phyloP scores from a whole-genome alignment of 2,888 invertebrate species.

The Athalia circularis region DNA sequence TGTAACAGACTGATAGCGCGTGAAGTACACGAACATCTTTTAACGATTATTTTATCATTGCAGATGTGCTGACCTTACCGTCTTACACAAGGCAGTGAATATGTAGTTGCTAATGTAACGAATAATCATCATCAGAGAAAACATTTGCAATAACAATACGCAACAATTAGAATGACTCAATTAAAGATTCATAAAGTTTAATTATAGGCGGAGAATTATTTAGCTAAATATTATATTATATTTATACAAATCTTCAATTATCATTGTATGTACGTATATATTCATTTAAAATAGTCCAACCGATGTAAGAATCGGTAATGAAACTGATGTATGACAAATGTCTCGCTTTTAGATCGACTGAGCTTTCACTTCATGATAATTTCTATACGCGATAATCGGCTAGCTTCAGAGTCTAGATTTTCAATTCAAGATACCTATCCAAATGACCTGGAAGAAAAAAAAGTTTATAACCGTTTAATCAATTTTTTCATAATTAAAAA shows the following conservation, averaged over 20 bases:
- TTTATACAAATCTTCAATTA: slow-evolving; percentile 17
- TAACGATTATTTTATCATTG: background rate
- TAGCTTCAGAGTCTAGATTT: no score
- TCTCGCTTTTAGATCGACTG: no score
- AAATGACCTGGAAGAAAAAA: no score
- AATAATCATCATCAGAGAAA: background rate
- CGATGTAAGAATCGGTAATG: background rate
- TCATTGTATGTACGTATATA: background rate
- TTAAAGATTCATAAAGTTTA: slow-evolving; percentile 16
- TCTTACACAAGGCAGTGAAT: background rate
- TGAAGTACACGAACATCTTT: background rate
- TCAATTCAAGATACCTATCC: no score
- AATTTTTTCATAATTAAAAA: no score
- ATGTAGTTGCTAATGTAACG: background rate
- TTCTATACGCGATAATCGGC: no score
- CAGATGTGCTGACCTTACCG: background rate
- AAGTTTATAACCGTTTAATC: no score
- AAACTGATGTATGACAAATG: no score
- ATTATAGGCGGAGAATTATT: slow-evolving; percentile 25
- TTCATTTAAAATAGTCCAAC: background rate
- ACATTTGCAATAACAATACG: slow-evolving; percentile 35
- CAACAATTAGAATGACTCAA: slow-evolving; percentile 38
- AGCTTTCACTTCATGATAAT: no score
- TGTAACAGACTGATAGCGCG: background rate
- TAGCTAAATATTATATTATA: slow-evolving; percentile 13